Evolutionary conservation across 1,140 invertebrate genomes (phyloP), one percentile per base, ranked within the genome.

Genomic region (Reticulitermes speratus): DNA sequence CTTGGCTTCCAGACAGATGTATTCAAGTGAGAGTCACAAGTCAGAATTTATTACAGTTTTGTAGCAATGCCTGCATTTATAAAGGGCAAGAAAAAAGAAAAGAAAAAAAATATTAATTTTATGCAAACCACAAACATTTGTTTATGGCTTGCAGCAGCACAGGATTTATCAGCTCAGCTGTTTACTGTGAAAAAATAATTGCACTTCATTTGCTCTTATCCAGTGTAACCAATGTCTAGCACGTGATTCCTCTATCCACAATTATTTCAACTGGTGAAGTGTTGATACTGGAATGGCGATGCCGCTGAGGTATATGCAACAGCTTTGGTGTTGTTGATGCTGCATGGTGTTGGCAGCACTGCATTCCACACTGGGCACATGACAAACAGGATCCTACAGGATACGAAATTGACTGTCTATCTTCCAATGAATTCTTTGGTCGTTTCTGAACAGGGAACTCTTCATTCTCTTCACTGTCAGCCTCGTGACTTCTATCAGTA

Each of bases 341-440:
- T 55, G 44, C 19, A 21, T 48, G 89, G 83, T 90, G 86, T 85
- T 90, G 90, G 44, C 90, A 88, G 87, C 90, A 91, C 52, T 90
- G 88, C 11, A 90, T 88, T 48, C 90, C 90, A 87, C 90, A 91
- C 87, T 91, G 90, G 65, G 90, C 88, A 89, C 90, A 91, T 65
- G 84, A 87, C 25, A 91, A 88, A 87, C 90, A 90, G 6, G 85
- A 48, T 23, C 11, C 59, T 9, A 86, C 30, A 32, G 85, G 45
- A 16, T 25, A 75, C 9, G 16, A 9, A 7, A 65, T 44, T 25
- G 85, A 86, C 30, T 83, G 48, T n/a, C 86, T 38, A 23, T 82
- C 86, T 69, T 84, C 86, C 23, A 32, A 30, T 48, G 45, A 86
- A 82, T 86, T 86, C 86, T 86, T 86, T n/a, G 86, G 86, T 19